Conservation (phyloP, 1,140 invertebrate species). For the Pseudomyrmex sp. region DNA sequence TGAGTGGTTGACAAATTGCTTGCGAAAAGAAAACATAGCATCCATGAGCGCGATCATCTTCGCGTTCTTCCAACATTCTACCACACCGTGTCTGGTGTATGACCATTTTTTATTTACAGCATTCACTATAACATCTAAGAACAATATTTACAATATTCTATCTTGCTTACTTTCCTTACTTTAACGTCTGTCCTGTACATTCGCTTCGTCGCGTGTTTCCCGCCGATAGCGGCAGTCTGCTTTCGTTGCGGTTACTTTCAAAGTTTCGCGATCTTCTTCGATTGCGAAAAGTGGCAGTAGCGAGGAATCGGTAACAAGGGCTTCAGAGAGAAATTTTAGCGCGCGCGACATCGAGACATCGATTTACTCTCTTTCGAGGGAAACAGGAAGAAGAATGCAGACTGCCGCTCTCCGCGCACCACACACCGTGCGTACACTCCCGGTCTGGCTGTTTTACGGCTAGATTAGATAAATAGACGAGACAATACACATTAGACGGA, state of each 20-base stretch:
- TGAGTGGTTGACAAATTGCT: slow-evolving; percentile 16
- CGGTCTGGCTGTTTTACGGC: slow-evolving; percentile 67
- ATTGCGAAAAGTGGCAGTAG: slow-evolving; percentile 20
- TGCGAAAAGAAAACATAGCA: slow-evolving; percentile 21
- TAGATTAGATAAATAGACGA: slow-evolving; percentile 79
- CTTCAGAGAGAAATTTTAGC: neutral
- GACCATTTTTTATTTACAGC: slow-evolving; percentile 79
- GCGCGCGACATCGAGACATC: neutral
- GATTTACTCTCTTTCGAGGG: slow-evolving; percentile 4
- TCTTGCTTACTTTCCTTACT: neutral
- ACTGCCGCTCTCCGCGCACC: slow-evolving; percentile 8
- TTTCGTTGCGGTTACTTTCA: slow-evolving; percentile 50
- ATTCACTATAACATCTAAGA: slow-evolving; percentile 75
- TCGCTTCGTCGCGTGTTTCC: slow-evolving; percentile 62
- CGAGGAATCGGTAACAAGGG: slow-evolving; percentile 4
- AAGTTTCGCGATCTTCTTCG: slow-evolving; percentile 10
- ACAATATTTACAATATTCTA: slow-evolving; percentile 78
- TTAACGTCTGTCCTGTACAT: slow-evolving; percentile 68
- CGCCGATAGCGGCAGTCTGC: slow-evolving; percentile 37
- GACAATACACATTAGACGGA: slow-evolving; percentile 81
- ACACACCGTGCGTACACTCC: slow-evolving; percentile 27
- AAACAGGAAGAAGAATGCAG: slow-evolving; percentile 26
- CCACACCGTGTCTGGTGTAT: slow-evolving; percentile 34
- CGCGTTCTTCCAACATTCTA: slow-evolving; percentile 64
- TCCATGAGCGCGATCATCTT: slow-evolving; percentile 66